These are phyloP conservation scores for Plagiodera versicolora DNA, from an alignment of 2,888 invertebrate genomes.

Conservation along the genomic window DNA sequence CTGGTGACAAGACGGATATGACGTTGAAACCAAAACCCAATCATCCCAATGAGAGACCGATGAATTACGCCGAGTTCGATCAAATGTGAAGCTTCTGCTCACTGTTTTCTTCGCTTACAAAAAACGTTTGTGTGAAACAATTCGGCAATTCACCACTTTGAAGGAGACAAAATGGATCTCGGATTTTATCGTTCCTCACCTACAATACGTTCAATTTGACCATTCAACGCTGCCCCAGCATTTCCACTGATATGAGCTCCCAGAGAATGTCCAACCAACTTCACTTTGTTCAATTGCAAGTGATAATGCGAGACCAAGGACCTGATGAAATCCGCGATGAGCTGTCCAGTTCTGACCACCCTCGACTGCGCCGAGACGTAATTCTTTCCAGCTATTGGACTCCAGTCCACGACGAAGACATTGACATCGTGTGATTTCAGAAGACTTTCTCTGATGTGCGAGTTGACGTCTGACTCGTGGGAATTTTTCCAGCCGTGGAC, in stretches of 20 bases:
- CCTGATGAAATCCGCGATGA: constrained; percentile 27
- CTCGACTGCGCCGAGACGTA: constrained; percentile 32
- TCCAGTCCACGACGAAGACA: constrained; percentile 49
- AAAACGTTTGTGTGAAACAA: no score
- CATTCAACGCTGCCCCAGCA: constrained; percentile 30
- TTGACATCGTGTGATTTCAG: constrained; percentile 41
- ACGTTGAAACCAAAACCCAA: no score
- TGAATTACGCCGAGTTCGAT: no score
- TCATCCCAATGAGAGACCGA: no score
- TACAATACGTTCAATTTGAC: constrained; percentile 39
- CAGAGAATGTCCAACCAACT: constrained; percentile 37
- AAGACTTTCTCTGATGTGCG: constrained; percentile 36
- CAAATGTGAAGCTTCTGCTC: no score
- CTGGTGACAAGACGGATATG: no score
- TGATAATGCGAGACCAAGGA: not conserved
- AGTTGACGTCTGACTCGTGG: constrained; percentile 37
- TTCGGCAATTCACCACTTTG: no score
- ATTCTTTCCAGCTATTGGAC: constrained; percentile 27
- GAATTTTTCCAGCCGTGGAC: constrained; percentile 47
- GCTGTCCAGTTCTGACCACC: constrained; percentile 37
- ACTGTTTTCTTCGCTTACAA: no score
- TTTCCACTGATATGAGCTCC: constrained; percentile 46
- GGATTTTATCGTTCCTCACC: constrained; percentile 16
- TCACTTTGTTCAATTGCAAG: constrained; percentile 20
- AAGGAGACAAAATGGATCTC: no score